Conservation (phyloP, 2,797 vertebrate genomes). For the Gobionotothen gibberifrons region DNA sequence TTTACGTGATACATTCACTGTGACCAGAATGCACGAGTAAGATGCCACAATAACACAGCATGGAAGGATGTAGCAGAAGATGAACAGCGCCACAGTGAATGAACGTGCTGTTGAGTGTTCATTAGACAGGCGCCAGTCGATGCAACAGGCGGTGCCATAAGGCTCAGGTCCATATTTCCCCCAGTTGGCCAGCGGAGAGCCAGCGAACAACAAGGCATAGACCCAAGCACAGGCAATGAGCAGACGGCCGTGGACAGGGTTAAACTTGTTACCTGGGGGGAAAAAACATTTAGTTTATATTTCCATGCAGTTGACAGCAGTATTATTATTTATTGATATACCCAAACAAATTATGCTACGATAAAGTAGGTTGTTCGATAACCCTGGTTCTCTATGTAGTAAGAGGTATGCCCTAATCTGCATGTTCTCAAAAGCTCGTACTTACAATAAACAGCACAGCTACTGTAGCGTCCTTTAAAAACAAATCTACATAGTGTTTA, state of each 20-base stretch:
- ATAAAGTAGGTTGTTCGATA: background rate
- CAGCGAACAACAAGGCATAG: conserved; percentile 84
- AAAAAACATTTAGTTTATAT: conserved; percentile 16
- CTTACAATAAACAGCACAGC: no score
- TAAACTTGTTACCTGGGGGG: conserved; percentile 84
- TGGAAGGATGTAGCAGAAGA: conserved; percentile 86
- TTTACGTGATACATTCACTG: conserved; percentile 81
- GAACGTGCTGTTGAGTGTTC: conserved; percentile 72
- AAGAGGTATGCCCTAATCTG: background rate
- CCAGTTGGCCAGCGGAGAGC: conserved; percentile 84
- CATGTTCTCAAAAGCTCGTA: conserved; percentile 2
- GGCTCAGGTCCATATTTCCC: conserved; percentile 86
- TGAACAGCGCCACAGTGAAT: conserved; percentile 81
- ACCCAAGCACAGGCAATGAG: conserved; percentile 83
- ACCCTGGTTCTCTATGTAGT: background rate
- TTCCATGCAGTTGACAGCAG: background rate
- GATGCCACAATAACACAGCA: conserved; percentile 84
- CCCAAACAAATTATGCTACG: background rate
- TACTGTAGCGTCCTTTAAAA: no score
- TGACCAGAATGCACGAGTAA: conserved; percentile 83
- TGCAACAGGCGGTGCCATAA: conserved; percentile 89
- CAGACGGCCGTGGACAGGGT: conserved; percentile 71
- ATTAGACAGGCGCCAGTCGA: conserved; percentile 85
- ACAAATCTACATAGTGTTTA: no score
- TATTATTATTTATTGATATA: background rate